These are phyloP conservation scores for Sus scrofa DNA, from an alignment of 2,113 vertebrate species.

Conservation along the genomic window T2T-Sscrofa CM000812.6:23986501-23987000, in stretches of 20 bases:
- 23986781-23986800: background rate
- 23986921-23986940: background rate
- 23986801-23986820: background rate
- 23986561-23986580: background rate
- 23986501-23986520: background rate
- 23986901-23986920: background rate
- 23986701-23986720: background rate
- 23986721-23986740: background rate
- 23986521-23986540: background rate
- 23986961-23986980: background rate
- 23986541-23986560: background rate
- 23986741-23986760: background rate
- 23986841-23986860: background rate
- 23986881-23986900: background rate
- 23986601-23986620: background rate
- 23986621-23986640: background rate
- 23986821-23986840: background rate
- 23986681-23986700: background rate
- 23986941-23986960: background rate
- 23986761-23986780: background rate
- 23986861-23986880: background rate
- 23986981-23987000: background rate
- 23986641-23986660: background rate
- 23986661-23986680: background rate
- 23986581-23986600: background rate